A percentile compares a stretch with the other conserved stretches of the same genome.
phyloP scores from a whole-genome alignment of 2,113 vertebrate species.

The Alaudala cheleensis region DNA sequence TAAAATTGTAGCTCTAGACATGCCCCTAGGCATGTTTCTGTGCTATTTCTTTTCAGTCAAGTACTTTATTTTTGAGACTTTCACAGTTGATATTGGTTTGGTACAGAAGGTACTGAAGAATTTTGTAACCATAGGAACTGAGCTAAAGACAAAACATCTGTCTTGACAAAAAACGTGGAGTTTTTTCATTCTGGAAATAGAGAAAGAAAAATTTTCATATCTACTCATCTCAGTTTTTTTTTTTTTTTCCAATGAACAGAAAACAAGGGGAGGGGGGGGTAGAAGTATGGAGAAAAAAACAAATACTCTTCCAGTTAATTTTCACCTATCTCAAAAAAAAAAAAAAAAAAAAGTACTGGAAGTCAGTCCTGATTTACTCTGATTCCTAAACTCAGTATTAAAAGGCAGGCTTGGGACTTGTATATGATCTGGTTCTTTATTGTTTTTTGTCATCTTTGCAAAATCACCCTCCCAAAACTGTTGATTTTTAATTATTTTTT shows the following conservation, averaged over 20 bases:
- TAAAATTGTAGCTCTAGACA: not conserved
- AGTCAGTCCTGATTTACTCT: not conserved
- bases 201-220: not conserved
- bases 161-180: not conserved
- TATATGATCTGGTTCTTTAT: not conserved
- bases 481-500: not conserved
- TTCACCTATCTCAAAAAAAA: not conserved
- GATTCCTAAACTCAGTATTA: not conserved
- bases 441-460: not conserved
- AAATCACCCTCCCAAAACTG: not conserved
- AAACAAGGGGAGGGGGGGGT: fast-evolving
- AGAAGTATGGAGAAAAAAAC: not conserved
- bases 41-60: not conserved
- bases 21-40: not conserved
- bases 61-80: slow-evolving; percentile 1
- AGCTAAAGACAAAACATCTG: slow-evolving; percentile 24
- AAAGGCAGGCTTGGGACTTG: fast-evolving
- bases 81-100: not conserved
- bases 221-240: not conserved
- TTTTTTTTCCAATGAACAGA: not conserved
- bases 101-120: not conserved
- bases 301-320: not conserved
- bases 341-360: not conserved
- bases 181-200: not conserved
- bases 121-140: slow-evolving; percentile 19